phyloP scores from a whole-genome alignment of 2,113 vertebrate genomes.

The Takifugu flavidus region DNA sequence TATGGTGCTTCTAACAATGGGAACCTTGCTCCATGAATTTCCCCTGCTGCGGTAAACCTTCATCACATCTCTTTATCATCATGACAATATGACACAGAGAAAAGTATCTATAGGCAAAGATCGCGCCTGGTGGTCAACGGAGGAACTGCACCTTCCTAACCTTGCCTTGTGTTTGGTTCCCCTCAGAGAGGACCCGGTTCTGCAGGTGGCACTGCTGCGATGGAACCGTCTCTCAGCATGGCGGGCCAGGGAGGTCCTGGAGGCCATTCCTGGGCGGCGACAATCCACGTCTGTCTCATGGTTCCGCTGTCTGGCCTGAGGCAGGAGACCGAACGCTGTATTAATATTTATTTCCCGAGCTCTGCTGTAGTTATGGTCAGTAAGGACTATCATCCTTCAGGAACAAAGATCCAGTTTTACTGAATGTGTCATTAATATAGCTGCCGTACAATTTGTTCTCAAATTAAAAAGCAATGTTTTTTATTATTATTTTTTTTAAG shows the following conservation, averaged over 20 bases:
- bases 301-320: accelerated
- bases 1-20: conserved; percentile 16
- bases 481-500: too few species aligned
- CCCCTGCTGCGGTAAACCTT: conserved; percentile 34
- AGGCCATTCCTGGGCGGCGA: background rate
- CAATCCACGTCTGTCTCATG: background rate
- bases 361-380: too few species aligned
- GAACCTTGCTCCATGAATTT: accelerated
- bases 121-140: background rate
- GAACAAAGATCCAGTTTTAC: too few species aligned
- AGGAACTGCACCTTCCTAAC: background rate
- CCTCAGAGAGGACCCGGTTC: conserved; percentile 36
- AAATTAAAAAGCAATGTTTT: too few species aligned
- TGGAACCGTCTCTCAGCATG: conserved; percentile 32
- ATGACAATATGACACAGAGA: too few species aligned
- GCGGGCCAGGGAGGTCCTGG: conserved; percentile 35
- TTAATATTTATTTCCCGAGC: too few species aligned
- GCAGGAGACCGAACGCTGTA: background rate
- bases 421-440: too few species aligned
- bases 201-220: conserved; percentile 36
- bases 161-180: background rate
- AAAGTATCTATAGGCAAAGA: too few species aligned
- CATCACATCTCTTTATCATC: too few species aligned
- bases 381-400: too few species aligned
- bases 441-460: too few species aligned